Conservation (phyloP, 1,140 invertebrate species). For the Saxidomus purpurata region DNA sequence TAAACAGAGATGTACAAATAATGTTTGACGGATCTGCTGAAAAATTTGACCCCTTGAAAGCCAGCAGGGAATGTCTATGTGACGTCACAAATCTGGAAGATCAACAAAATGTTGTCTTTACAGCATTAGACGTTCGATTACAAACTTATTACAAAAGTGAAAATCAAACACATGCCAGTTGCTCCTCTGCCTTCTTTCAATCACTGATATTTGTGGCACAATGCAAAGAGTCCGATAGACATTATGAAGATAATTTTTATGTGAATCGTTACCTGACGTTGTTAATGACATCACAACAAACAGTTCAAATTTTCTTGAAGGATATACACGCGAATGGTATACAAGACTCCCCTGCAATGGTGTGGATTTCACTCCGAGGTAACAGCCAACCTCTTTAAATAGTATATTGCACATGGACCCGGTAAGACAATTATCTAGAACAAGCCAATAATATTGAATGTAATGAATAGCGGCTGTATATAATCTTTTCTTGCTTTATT, state of each 20-base stretch:
- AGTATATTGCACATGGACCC: too few relatives aligned
- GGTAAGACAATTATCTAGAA: too few relatives aligned
- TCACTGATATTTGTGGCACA: background rate
- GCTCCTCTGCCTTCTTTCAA: background rate
- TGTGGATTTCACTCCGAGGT: constrained; percentile 10
- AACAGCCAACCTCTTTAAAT: too few relatives aligned
- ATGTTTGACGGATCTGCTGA: constrained; percentile 36
- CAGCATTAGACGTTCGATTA: constrained; percentile 14
- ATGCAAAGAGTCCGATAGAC: background rate
- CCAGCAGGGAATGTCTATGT: constrained; percentile 36
- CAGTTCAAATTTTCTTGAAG: background rate
- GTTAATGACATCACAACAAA: background rate
- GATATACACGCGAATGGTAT: background rate
- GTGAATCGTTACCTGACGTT: background rate
- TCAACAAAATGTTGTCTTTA: background rate
- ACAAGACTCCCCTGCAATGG: constrained; percentile 25
- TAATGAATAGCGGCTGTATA: too few relatives aligned
- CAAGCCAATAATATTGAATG: too few relatives aligned
- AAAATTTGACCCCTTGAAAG: background rate
- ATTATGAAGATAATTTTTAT: background rate
- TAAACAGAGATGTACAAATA: background rate
- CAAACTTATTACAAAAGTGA: constrained; percentile 17
- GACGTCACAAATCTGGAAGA: background rate
- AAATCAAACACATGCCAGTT: background rate
- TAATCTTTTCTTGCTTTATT: too few relatives aligned